Conservation (phyloP, 2,797 vertebrate genomes). For the Craterocephalus amniculus region DNA sequence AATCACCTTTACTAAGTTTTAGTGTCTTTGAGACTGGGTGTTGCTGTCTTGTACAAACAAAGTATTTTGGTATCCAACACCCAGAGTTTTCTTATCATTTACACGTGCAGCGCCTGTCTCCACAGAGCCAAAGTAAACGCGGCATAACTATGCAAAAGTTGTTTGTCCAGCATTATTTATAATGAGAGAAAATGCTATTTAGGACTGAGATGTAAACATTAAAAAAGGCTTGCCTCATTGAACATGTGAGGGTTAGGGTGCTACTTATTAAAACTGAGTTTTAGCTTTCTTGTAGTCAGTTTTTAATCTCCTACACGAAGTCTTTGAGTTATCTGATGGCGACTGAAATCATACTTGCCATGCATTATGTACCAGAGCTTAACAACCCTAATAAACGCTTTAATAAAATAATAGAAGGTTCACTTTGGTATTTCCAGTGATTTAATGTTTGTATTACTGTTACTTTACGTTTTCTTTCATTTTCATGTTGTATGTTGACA, state of each 20-base stretch:
- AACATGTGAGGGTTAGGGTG: slow-evolving; percentile 17
- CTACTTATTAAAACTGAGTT: slow-evolving; percentile 27
- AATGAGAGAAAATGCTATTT: neutral
- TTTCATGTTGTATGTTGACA: too few species aligned
- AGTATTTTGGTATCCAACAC: slow-evolving; percentile 30
- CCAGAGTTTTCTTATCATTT: slow-evolving; percentile 21
- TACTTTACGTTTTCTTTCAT: neutral
- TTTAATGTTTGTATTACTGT: neutral
- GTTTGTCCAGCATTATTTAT: neutral
- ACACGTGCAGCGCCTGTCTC: slow-evolving; percentile 1
- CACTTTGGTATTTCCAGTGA: neutral
- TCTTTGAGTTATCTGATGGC: slow-evolving; percentile 19
- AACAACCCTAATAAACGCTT: slow-evolving; percentile 10
- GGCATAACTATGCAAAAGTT: slow-evolving; percentile 4
- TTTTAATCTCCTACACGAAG: slow-evolving; percentile 60
- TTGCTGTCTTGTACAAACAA: slow-evolving; percentile 4
- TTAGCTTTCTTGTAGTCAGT: slow-evolving; percentile 62
- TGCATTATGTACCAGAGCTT: slow-evolving; percentile 13
- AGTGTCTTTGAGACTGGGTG: slow-evolving; percentile 21
- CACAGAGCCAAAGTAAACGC: slow-evolving; percentile 9
- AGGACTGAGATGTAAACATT: neutral
- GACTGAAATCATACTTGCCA: slow-evolving; percentile 50
- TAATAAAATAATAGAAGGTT: neutral
- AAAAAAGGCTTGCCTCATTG: slow-evolving; percentile 3
- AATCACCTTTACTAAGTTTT: slow-evolving; percentile 16